Conservation (phyloP, 2,797 vertebrate species). For the Danio albolineatus region DNA sequence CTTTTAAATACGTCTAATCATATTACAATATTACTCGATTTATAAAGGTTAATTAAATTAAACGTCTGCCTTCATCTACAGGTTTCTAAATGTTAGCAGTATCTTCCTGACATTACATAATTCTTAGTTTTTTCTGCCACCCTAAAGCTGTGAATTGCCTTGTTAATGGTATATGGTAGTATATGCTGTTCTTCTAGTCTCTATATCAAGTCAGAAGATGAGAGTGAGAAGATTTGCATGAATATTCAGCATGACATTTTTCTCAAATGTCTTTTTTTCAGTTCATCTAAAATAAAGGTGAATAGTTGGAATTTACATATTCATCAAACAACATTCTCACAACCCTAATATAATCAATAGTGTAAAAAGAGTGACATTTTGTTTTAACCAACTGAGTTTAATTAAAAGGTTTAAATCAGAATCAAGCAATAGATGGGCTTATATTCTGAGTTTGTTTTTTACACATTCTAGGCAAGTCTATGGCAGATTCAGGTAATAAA, state of each 20-base stretch:
- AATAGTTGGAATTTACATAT: conserved; percentile 2
- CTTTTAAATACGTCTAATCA: not conserved
- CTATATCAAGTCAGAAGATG: not conserved
- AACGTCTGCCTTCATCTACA: not conserved
- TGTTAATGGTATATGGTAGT: not conserved
- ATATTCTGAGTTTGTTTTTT: not conserved
- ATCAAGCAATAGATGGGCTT: not conserved
- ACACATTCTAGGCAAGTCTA: not conserved
- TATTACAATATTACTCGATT: not conserved
- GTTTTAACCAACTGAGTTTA: conserved; percentile 13
- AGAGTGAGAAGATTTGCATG: not conserved
- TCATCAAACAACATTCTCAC: not conserved
- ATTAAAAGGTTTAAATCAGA: conserved; percentile 20
- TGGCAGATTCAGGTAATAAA: not conserved
- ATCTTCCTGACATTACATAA: not conserved
- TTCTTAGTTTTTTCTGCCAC: not conserved
- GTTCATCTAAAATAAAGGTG: not conserved
- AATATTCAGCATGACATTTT: not conserved
- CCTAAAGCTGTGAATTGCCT: not conserved
- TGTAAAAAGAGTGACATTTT: conserved; percentile 14
- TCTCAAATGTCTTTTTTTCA: not conserved
- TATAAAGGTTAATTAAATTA: not conserved
- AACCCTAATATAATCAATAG: conserved; percentile 14
- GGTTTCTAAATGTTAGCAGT: not conserved
- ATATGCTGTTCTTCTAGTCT: conserved; percentile 1